A percentile compares a stretch with the other conserved stretches of the same genome.
These are phyloP conservation scores for Glaucidium brasilianum DNA, from an alignment of 2,113 vertebrate genomes.

Conservation along the genomic window DNA sequence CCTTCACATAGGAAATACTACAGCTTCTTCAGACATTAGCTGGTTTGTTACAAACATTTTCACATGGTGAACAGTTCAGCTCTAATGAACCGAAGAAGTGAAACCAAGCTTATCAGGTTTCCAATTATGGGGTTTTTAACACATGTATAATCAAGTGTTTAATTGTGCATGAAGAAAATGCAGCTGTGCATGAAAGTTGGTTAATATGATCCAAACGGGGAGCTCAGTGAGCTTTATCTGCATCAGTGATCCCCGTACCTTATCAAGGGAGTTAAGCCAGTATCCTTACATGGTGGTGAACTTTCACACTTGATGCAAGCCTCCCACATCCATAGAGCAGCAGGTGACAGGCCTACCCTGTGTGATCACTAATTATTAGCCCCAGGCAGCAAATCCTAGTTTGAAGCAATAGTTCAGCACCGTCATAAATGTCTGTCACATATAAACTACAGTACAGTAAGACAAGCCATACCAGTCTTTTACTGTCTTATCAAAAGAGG, in stretches of 20 bases:
- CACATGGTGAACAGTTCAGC: not conserved
- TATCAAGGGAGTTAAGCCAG: not conserved
- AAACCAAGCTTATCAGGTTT: not conserved
- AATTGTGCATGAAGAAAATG: not conserved
- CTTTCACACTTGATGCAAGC: not conserved
- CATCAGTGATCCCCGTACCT: not conserved
- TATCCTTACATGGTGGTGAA: accelerated
- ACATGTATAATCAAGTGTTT: not conserved
- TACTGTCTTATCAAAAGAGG: not conserved
- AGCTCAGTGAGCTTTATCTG: not conserved
- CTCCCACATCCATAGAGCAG: not conserved
- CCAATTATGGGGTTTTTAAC: not conserved
- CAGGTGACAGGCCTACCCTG: not conserved
- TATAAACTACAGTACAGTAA: not conserved
- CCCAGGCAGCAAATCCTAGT: not conserved
- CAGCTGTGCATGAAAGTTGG: not conserved
- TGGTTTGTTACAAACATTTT: not conserved
- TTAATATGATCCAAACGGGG: not conserved
- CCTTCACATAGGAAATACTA: not conserved
- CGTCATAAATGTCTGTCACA: not conserved
- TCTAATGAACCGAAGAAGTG: not conserved
- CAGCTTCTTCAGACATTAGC: not conserved
- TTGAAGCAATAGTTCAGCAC: not conserved
- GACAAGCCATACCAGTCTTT: not conserved
- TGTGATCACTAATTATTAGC: not conserved